Conservation (phyloP, 2,113 vertebrate genomes). For the Isurus oxyrinchus region DNA sequence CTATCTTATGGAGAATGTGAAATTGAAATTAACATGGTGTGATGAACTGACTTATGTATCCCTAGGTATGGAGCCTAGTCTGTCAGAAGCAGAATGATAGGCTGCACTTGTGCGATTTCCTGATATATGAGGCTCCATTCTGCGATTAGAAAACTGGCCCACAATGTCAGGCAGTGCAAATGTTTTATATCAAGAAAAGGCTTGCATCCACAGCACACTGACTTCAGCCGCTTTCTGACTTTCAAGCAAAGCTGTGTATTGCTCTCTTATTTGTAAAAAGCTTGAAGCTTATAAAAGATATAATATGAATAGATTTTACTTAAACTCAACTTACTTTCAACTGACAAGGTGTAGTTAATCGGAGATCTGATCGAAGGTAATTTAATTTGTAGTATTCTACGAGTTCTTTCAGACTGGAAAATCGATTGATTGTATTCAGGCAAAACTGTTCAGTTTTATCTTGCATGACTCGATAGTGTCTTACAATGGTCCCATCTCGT, state of each 20-base stretch:
- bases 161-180: background rate
- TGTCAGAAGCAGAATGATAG: background rate
- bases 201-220: background rate
- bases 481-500: conserved; percentile 44
- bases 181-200: background rate
- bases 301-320: background rate
- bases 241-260: background rate
- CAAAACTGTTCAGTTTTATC: conserved; percentile 29
- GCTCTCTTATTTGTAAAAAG: background rate
- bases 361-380: conserved; percentile 44
- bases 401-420: conserved; percentile 54
- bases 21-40: background rate
- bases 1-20: background rate
- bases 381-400: conserved; percentile 54
- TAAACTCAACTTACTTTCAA: conserved; percentile 52
- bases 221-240: background rate
- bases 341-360: conserved; percentile 54
- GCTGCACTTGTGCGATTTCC: background rate
- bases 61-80: background rate
- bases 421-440: conserved; percentile 47
- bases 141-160: background rate
- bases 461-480: conserved; percentile 65
- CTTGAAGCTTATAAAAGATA: background rate
- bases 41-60: background rate
- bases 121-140: background rate